Conservation (phyloP, 2,797 vertebrate genomes). For the Sternotherus odoratus region DNA sequence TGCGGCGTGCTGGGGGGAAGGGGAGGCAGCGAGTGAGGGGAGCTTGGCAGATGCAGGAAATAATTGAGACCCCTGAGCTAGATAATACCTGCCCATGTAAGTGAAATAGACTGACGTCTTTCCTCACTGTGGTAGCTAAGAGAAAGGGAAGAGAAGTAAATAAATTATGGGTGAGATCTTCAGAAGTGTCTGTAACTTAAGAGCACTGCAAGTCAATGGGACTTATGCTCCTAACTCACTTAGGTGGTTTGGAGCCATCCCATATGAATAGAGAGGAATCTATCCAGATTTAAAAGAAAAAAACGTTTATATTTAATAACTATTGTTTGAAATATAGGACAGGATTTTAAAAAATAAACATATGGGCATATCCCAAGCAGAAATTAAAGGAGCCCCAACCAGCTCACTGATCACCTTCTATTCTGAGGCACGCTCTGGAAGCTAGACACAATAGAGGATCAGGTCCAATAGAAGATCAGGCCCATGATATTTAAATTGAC, state of each 20-base stretch:
- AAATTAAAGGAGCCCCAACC: not conserved
- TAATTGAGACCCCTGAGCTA: not conserved
- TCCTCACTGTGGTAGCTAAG: not conserved
- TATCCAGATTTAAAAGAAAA: not conserved
- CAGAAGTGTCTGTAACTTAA: not conserved
- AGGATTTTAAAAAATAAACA: not conserved
- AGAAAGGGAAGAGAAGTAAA: not conserved
- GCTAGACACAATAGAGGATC: not conserved
- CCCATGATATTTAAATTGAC: not conserved
- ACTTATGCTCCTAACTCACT: not conserved
- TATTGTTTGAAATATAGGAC: not conserved
- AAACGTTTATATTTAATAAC: not conserved
- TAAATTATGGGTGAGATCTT: not conserved
- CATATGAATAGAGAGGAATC: not conserved
- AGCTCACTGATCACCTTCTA: not conserved
- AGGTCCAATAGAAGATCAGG: not conserved
- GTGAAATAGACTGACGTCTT: not conserved
- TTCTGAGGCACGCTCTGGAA: not conserved
- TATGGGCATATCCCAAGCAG: not conserved
- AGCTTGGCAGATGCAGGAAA: too few relatives aligned
- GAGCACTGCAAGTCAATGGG: not conserved
- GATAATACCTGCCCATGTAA: not conserved
- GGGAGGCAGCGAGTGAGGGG: too few relatives aligned
- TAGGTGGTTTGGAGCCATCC: not conserved
- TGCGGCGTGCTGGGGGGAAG: too few relatives aligned